Conservation (phyloP, 1,140 invertebrate species). For the Aricia agestis region DNA sequence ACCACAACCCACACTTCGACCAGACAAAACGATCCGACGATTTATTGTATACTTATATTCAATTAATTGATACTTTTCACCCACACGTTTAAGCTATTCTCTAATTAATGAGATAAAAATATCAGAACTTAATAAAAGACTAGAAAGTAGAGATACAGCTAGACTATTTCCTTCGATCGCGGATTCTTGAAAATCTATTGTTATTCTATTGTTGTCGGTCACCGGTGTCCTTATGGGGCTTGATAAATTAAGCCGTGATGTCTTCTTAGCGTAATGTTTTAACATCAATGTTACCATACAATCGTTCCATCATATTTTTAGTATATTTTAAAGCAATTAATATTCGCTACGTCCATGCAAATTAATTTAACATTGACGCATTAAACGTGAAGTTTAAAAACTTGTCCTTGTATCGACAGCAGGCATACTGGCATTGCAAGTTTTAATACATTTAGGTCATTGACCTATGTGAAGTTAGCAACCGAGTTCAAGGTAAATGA, state of each 20-base stretch:
- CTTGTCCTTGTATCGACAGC: conserved; percentile 11
- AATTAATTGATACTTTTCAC: conserved; percentile 5
- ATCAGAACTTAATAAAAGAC: background rate
- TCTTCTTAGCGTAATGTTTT: background rate
- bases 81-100: background rate
- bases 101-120: background rate
- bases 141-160: background rate
- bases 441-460: conserved; percentile 44
- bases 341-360: background rate
- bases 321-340: background rate
- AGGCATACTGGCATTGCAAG: conserved; percentile 33
- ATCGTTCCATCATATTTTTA: background rate
- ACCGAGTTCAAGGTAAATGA: too few relatives aligned
- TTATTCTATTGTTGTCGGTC: too few relatives aligned
- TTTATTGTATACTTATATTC: conserved; percentile 6
- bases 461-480: too few relatives aligned
- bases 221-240: too few relatives aligned
- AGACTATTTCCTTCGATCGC: too few relatives aligned
- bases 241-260: background rate
- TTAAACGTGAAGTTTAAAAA: conserved; percentile 8
- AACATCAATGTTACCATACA: background rate
- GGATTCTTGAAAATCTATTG: too few relatives aligned
- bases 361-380: background rate
- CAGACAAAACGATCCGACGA: conserved; percentile 4
- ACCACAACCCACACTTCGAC: conserved; percentile 28